Percentiles rank a stretch among this genome's conserved stretches.
Conservation (phyloP, 1,140 invertebrate species). For the Aphaenogaster rudis region DNA sequence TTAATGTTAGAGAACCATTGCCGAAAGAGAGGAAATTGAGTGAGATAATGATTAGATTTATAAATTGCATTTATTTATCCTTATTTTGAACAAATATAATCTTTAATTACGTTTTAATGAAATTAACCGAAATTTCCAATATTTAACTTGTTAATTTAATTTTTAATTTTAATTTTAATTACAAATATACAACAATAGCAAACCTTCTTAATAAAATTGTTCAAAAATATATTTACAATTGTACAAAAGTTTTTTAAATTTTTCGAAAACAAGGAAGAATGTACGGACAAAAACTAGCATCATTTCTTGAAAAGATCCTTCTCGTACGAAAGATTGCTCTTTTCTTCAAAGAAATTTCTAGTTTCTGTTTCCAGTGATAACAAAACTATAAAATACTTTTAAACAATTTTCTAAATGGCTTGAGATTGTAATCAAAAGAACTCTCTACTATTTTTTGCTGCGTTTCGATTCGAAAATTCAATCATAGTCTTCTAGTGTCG, state of each 20-base stretch:
- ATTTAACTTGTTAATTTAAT: conserved; percentile 3
- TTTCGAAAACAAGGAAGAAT: neutral
- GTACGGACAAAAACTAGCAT: neutral
- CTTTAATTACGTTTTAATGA: neutral
- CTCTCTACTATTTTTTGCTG: neutral
- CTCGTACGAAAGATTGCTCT: neutral
- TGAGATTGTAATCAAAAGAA: neutral
- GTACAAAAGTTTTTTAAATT: neutral
- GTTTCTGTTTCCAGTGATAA: neutral
- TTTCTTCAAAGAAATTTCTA: neutral
- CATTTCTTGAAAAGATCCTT: conserved; percentile 3
- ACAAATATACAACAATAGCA: neutral
- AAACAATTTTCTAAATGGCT: conserved; percentile 3
- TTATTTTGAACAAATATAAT: neutral
- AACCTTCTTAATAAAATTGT: neutral
- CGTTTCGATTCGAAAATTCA: neutral
- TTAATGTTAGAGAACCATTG: neutral
- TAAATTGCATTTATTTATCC: neutral
- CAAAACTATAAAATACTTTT: neutral
- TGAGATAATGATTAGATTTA: neutral
- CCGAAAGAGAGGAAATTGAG: neutral
- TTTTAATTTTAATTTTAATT: conserved; percentile 13
- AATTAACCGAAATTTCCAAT: neutral
- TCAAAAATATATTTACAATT: conserved; percentile 14
- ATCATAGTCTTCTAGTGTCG: neutral